These are phyloP conservation scores for Triplophysa tibetana DNA, from an alignment of 2,113 vertebrate species.

Conservation along the genomic window DNA sequence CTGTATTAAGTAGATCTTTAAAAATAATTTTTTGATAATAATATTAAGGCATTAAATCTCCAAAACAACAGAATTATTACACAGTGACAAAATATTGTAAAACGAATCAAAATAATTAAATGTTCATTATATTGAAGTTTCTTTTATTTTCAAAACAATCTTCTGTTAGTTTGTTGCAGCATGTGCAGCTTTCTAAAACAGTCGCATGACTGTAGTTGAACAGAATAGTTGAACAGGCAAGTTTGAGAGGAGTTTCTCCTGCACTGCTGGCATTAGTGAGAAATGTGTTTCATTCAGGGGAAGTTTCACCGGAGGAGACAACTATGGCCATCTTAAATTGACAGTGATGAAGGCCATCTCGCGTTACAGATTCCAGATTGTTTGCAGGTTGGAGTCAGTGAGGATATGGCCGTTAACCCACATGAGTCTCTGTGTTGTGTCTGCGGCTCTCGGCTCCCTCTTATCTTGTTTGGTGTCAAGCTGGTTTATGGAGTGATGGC, in stretches of 20 bases:
- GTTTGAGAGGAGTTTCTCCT: constrained; percentile 5
- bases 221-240: constrained; percentile 11
- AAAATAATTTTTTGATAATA: too few species aligned
- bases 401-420: constrained; percentile 59
- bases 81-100: too few species aligned
- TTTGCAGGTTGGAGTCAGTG: constrained; percentile 23
- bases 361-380: constrained; percentile 11
- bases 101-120: too few species aligned
- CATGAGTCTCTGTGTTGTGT: constrained; percentile 60
- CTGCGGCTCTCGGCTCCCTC: constrained; percentile 65
- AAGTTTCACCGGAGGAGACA: constrained; percentile 24
- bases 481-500: constrained; percentile 62
- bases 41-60: too few species aligned
- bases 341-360: constrained; percentile 42
- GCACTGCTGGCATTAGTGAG: constrained; percentile 10
- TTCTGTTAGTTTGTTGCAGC: background rate
- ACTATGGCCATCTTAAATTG: constrained; percentile 20
- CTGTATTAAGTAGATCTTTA: too few species aligned
- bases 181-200: background rate
- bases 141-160: too few species aligned
- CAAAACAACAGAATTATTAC: too few species aligned
- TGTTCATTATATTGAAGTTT: too few species aligned
- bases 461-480: constrained; percentile 65
- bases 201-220: background rate
- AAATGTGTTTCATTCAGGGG: background rate